phyloP scores from a whole-genome alignment of 2,113 vertebrate genomes.

The Pelmatolapia mariae region DNA sequence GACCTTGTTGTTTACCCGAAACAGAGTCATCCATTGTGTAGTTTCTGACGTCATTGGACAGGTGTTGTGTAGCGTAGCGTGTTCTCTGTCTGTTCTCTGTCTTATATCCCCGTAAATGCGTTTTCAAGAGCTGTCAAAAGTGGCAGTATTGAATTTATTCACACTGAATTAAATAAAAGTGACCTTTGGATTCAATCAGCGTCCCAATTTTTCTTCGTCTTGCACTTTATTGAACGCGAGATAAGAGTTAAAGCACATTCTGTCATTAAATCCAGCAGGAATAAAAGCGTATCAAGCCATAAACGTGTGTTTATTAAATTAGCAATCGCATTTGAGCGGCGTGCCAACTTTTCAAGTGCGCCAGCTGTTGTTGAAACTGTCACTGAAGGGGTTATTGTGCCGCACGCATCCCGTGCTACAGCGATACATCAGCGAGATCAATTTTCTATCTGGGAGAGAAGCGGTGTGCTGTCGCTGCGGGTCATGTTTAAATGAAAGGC shows the following conservation, averaged over 20 bases:
- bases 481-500: conserved; percentile 6
- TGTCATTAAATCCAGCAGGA: background rate
- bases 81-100: background rate
- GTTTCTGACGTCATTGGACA: background rate
- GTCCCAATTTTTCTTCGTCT: background rate
- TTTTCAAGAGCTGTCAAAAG: background rate
- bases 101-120: conserved; percentile 5
- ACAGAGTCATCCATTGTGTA: background rate
- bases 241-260: background rate
- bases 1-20: background rate
- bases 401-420: background rate
- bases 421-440: background rate
- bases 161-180: conserved; percentile 67
- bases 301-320: background rate
- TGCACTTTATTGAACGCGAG: background rate
- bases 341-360: background rate
- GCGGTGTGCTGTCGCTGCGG: background rate
- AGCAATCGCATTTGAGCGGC: background rate
- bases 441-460: background rate
- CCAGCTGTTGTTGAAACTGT: background rate
- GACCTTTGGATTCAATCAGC: conserved; percentile 50
- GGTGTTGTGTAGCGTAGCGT: background rate
- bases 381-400: background rate
- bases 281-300: background rate
- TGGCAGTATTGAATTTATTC: conserved; percentile 35